Evolutionary conservation across 2,113 vertebrate genomes (phyloP).

Genomic region (Monopterus albus): DNA sequence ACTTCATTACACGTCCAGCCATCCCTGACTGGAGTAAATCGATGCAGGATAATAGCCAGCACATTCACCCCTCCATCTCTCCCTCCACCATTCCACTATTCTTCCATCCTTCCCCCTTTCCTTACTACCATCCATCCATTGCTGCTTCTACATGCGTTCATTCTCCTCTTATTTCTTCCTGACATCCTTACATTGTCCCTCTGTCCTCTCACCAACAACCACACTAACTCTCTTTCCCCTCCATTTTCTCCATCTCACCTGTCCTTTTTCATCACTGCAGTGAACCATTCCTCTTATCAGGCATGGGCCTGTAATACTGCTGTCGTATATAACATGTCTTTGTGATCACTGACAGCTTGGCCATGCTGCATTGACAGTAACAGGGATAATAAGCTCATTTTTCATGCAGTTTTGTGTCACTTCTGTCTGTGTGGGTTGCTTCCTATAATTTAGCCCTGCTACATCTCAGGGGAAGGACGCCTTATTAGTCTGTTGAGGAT

Average conservation of each 20-base stretch:
- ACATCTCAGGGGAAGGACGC: conserved; percentile 55
- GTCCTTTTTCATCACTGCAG: conserved; percentile 66
- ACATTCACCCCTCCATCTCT: conserved; percentile 54
- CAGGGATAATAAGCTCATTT: conserved; percentile 75
- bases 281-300: conserved; percentile 65
- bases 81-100: conserved; percentile 27
- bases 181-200: conserved; percentile 22
- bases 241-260: conserved; percentile 52
- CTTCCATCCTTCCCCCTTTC: conserved; percentile 19
- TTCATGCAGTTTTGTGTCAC: conserved; percentile 60
- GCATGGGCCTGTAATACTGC: conserved; percentile 38
- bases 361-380: conserved; percentile 58
- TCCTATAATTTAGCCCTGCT: conserved; percentile 69
- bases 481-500: conserved; percentile 67
- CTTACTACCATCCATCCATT: conserved; percentile 22
- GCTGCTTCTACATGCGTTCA: conserved; percentile 4
- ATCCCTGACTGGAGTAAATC: conserved; percentile 79
- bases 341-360: conserved; percentile 72
- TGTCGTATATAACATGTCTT: conserved; percentile 67
- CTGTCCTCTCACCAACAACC: conserved; percentile 7
- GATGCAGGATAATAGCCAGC: conserved; percentile 77
- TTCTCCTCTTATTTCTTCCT: not conserved
- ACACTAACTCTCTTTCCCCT: not conserved
- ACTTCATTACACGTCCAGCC: conserved; percentile 77
- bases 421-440: conserved; percentile 58